These are phyloP conservation scores for Anabas testudineus DNA, from an alignment of 2,797 vertebrate genomes.

Conservation along the genomic window DNA sequence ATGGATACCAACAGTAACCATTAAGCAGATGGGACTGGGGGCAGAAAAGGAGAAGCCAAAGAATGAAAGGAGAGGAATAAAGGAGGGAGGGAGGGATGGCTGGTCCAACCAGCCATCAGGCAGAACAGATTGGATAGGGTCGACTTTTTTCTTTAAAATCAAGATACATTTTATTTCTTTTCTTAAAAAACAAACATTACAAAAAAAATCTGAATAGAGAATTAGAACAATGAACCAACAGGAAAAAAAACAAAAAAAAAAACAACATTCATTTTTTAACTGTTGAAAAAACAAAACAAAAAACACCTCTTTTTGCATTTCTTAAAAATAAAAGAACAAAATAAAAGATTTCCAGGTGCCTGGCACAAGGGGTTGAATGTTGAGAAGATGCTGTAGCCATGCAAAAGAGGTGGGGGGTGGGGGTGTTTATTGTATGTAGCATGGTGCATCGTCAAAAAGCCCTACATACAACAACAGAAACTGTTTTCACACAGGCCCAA, in stretches of 20 bases:
- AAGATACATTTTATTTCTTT: slow-evolving; percentile 90
- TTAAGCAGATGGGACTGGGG: slow-evolving; percentile 31
- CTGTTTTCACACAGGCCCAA: slow-evolving; percentile 36
- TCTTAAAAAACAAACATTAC: slow-evolving; percentile 90
- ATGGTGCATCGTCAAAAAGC: slow-evolving; percentile 36
- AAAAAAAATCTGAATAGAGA: slow-evolving; percentile 87
- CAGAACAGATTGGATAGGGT: slow-evolving; percentile 78
- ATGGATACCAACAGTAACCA: slow-evolving; percentile 39
- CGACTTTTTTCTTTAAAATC: slow-evolving; percentile 86
- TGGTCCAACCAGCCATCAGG: slow-evolving; percentile 54
- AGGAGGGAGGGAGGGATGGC: slow-evolving; percentile 22
- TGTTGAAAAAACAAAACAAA: slow-evolving; percentile 59
- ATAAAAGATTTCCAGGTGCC: slow-evolving; percentile 66
- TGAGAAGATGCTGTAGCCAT: slow-evolving; percentile 57
- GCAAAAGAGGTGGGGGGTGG: slow-evolving; percentile 44
- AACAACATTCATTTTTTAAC: slow-evolving; percentile 78
- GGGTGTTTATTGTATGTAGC: slow-evolving; percentile 8
- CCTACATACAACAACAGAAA: slow-evolving; percentile 34
- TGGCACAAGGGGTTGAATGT: slow-evolving; percentile 82
- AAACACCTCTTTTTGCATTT: slow-evolving; percentile 65
- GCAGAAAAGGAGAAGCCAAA: neutral
- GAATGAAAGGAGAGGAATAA: slow-evolving; percentile 6
- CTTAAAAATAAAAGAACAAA: slow-evolving; percentile 55
- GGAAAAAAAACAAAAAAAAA: slow-evolving; percentile 67
- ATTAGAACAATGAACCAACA: slow-evolving; percentile 82